A percentile compares a stretch with the other conserved stretches of the same genome.
phyloP scores from a whole-genome alignment of 2,113 vertebrate genomes.

The Callipepla californica region DNA sequence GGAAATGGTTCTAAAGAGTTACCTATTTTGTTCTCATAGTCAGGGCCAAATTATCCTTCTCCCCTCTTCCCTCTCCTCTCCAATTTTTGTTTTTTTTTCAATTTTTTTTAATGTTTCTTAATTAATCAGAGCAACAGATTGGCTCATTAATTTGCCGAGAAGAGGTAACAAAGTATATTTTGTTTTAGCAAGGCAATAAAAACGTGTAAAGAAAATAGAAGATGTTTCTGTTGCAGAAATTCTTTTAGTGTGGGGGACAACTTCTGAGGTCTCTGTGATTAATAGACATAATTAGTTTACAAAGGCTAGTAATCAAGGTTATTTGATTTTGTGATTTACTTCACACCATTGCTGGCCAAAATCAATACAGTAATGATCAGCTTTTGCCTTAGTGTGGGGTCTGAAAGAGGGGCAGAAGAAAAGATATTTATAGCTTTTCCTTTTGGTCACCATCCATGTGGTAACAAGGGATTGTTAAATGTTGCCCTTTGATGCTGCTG shows the following conservation, averaged over 20 bases:
- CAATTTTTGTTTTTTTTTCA: not conserved
- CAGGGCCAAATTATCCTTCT: not conserved
- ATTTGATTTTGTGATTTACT: slow-evolving; percentile 72
- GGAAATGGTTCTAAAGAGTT: not conserved
- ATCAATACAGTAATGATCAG: slow-evolving; percentile 75
- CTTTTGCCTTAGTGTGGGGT: not conserved
- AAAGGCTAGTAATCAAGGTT: slow-evolving; percentile 74
- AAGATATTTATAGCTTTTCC: slow-evolving; percentile 2
- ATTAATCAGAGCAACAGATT: slow-evolving; percentile 24
- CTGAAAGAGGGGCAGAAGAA: slow-evolving; percentile 1
- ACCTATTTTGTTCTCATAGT: not conserved
- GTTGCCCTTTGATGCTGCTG: not conserved
- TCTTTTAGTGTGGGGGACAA: slow-evolving; percentile 52
- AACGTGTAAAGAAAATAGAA: slow-evolving; percentile 14
- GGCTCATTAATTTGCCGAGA: slow-evolving; percentile 5
- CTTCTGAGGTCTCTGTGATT: slow-evolving; percentile 70
- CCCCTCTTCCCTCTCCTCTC: too few species aligned
- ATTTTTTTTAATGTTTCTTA: not conserved
- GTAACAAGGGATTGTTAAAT: not conserved
- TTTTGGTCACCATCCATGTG: not conserved
- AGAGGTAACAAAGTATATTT: slow-evolving; percentile 41
- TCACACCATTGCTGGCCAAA: not conserved
- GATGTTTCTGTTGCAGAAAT: slow-evolving; percentile 4
- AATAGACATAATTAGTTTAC: slow-evolving; percentile 80
- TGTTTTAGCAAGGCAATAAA: not conserved